Base-by-base conservation (phyloP, 2,888 invertebrate species). In the Rhorus exstirpatorius region DNA sequence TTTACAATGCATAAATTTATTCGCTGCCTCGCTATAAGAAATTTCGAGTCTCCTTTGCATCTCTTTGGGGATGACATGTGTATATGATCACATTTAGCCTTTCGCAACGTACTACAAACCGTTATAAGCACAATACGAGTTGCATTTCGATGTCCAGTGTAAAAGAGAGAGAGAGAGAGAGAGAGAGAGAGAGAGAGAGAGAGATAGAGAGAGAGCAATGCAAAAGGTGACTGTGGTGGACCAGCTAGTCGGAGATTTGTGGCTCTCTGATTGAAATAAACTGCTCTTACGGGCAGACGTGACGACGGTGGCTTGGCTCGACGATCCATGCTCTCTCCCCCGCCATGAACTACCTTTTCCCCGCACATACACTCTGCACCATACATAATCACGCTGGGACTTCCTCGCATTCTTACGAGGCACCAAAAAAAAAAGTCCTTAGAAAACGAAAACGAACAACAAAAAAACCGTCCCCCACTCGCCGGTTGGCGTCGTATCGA, bases 241-340 rank as follows among this genome's bases (percentile, higher is more conserved):
- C 49, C 14, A 79, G 84, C 87, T 87, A 80, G 53, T 86, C 31
- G 84, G 84, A 89, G 90, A 91, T 91, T 91, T 90, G 90, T 89
- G 89, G 84, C 84, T 87, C 84, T 84, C 86, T 89, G 90, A 90
- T 90, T 90, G 90, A 90, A 90, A 90, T 88, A 90, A 90, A 90
- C 89, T 89, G 88, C 89, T 81, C 83, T 79, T 84, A 81, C 78
- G 84, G 82, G 76, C 74, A 71, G 35, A n/a, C 67, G 49, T 67
- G 67, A 67, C 67, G 67, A 55, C 70, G 74, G 65, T 72, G 53
- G 71, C 78, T 49, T 44, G 65, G 49, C 70, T 19, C 35, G 31
- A 46, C 55, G 46, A 55, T 31, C 41, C 38, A 35, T 17, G 61
- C n/a, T 31, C 26, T 41, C 44, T 65, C 60, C 55, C 78, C 75